Conservation (phyloP, 2,797 vertebrate species). For the Craterocephalus amniculus region DNA sequence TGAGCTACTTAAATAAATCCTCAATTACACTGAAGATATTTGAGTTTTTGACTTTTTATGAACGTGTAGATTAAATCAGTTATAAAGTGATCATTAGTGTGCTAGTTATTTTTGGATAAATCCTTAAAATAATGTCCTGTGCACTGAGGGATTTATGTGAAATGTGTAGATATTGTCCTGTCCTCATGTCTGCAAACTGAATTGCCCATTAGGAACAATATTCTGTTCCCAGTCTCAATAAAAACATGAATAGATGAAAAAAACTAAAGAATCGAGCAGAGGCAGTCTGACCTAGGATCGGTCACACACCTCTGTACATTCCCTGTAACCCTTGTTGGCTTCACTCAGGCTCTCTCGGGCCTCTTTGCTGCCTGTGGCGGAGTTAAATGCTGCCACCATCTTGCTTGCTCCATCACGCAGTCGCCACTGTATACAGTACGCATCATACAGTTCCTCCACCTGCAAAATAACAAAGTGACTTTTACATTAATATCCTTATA, state of each 20-base stretch:
- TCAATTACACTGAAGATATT: neutral
- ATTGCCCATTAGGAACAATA: too few relatives aligned
- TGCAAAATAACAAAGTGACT: slow-evolving; percentile 56
- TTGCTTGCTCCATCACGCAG: slow-evolving; percentile 96
- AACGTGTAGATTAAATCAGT: neutral
- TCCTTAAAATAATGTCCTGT: too few relatives aligned
- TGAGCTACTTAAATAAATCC: neutral
- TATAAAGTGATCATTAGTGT: neutral
- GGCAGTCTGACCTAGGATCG: slow-evolving; percentile 1
- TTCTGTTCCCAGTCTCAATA: neutral
- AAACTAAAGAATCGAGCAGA: neutral
- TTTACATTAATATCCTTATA: neutral
- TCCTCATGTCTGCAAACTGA: too few relatives aligned
- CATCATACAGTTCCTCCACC: slow-evolving; percentile 97
- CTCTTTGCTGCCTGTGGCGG: slow-evolving; percentile 91
- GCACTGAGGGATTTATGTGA: too few relatives aligned
- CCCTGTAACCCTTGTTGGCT: slow-evolving; percentile 94
- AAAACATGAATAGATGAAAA: neutral
- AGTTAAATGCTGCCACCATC: slow-evolving; percentile 97
- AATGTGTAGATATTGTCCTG: too few relatives aligned
- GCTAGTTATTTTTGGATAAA: too few relatives aligned
- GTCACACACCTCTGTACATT: slow-evolving; percentile 93
- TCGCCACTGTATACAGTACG: slow-evolving; percentile 95
- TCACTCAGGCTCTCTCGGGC: slow-evolving; percentile 95
- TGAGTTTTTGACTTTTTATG: neutral